phyloP scores from a whole-genome alignment of 1,140 invertebrate genomes.

The Vanessa atalanta region DNA sequence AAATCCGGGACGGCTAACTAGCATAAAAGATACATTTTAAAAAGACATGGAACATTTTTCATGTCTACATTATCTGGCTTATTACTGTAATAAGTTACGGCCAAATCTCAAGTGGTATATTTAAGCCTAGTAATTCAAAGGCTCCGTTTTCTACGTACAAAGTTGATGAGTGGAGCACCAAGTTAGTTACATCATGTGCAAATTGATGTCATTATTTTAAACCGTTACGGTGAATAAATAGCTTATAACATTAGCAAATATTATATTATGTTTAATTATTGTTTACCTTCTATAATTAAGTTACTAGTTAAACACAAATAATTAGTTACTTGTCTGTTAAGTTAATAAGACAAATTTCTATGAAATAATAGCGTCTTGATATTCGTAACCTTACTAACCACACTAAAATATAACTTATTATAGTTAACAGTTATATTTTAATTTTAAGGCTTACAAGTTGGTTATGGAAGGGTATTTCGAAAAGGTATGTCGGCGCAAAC shows the following conservation, averaged over 20 bases:
- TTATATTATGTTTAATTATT: too few species aligned
- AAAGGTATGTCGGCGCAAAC: too few species aligned
- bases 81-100: background rate
- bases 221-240: constrained; percentile 5
- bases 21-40: too few species aligned
- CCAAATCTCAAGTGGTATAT: constrained; percentile 9
- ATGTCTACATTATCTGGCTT: background rate
- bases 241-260: constrained; percentile 10
- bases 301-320: background rate
- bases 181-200: constrained; percentile 15
- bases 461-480: too few species aligned
- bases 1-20: too few species aligned
- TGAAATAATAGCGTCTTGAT: too few species aligned
- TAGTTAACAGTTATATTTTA: too few species aligned
- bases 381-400: too few species aligned
- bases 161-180: constrained; percentile 19
- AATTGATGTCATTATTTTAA: constrained; percentile 30
- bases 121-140: constrained; percentile 14
- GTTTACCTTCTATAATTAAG: background rate
- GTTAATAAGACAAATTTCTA: too few species aligned
- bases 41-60: background rate
- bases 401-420: too few species aligned
- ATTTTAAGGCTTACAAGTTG: too few species aligned
- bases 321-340: background rate
- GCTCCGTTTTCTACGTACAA: background rate